phyloP scores from a whole-genome alignment of 2,888 invertebrate species.

The Drosophila anomalipes region DNA sequence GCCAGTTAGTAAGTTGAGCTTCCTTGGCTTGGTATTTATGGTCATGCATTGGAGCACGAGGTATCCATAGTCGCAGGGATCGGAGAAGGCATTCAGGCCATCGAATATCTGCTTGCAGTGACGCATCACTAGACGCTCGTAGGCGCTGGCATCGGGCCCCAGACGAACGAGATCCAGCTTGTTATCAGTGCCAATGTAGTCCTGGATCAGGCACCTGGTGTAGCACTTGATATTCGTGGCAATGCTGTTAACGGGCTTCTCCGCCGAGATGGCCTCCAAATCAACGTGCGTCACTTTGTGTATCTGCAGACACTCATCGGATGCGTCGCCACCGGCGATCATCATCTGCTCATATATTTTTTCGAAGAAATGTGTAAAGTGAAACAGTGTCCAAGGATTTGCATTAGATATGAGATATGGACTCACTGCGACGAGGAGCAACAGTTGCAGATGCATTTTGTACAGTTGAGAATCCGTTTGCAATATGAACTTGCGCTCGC shows the following conservation, averaged over 20 bases:
- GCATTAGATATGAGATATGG: not conserved
- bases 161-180: constrained; percentile 23
- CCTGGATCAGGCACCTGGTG: constrained; percentile 32
- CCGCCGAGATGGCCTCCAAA: constrained; percentile 20
- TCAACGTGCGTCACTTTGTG: constrained; percentile 20
- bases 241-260: constrained; percentile 10
- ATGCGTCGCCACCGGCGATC: not conserved
- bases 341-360: constrained; percentile 3
- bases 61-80: constrained; percentile 38
- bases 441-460: constrained; percentile 19
- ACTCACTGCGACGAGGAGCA: constrained; percentile 15
- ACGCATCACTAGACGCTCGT: constrained; percentile 14
- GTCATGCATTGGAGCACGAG: constrained; percentile 31
- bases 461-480: not conserved
- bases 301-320: constrained; percentile 21
- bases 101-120: constrained; percentile 12
- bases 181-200: constrained; percentile 23
- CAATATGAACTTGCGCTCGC: constrained; percentile 1
- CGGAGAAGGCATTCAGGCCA: not conserved
- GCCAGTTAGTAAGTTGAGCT: not conserved
- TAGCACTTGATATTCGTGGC: constrained; percentile 33
- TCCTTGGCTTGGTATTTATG: not conserved
- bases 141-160: constrained; percentile 17
- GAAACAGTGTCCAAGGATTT: not conserved
- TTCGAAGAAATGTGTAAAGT: not conserved